Conservation (phyloP, 1,140 invertebrate genomes). For the Eupristina koningsbergeri region DNA sequence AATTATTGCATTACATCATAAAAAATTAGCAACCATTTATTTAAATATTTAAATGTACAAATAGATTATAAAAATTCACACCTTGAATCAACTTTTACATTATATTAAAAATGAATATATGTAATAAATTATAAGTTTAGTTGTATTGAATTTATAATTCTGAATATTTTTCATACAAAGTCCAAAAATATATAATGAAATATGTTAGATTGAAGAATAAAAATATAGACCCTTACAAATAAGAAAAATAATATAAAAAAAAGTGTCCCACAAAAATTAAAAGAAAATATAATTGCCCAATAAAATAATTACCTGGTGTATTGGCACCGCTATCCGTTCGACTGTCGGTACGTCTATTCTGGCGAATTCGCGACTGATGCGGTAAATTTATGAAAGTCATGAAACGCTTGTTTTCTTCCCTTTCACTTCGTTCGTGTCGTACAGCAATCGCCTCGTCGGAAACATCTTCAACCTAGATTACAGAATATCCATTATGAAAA, state of each 20-base stretch:
- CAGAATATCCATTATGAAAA: conserved; percentile 30
- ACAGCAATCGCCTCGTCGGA: conserved; percentile 80
- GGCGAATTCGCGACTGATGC: conserved; percentile 75
- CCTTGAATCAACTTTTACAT: too few relatives aligned
- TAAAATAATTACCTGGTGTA: conserved; percentile 76
- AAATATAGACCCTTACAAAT: too few relatives aligned
- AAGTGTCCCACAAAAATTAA: background rate
- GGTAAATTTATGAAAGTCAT: conserved; percentile 80
- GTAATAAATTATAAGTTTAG: too few relatives aligned
- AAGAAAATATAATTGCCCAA: background rate
- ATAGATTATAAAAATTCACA: too few relatives aligned
- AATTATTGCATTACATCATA: too few relatives aligned
- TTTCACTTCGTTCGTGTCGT: conserved; percentile 84
- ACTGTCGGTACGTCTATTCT: conserved; percentile 79
- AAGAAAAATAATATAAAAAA: background rate
- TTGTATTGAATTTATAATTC: too few relatives aligned
- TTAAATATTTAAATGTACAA: too few relatives aligned
- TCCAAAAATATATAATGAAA: too few relatives aligned
- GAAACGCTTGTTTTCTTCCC: conserved; percentile 85
- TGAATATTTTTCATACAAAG: too few relatives aligned
- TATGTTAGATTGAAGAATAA: too few relatives aligned
- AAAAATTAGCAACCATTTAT: too few relatives aligned
- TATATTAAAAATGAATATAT: too few relatives aligned
- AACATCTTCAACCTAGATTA: conserved; percentile 81
- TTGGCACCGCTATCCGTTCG: conserved; percentile 82